These are phyloP conservation scores for Ptilorrhoa leucosticta DNA, from an alignment of 2,113 vertebrate species.

Conservation along the genomic window DNA sequence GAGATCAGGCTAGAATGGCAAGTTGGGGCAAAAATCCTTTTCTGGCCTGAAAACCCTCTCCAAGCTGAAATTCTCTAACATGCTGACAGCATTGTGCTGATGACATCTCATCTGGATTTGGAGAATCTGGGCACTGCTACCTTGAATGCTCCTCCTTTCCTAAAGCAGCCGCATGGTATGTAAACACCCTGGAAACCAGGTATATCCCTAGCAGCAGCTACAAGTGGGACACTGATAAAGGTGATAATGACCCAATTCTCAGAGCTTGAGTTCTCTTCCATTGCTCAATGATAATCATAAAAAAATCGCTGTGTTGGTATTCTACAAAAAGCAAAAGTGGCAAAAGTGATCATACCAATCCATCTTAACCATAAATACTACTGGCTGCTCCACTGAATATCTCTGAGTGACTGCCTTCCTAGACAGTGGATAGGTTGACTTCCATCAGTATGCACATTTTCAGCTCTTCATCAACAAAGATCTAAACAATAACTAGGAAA, in stretches of 20 bases:
- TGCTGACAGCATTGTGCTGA: background rate
- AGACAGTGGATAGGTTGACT: background rate
- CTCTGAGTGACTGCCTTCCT: background rate
- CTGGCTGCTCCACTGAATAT: background rate
- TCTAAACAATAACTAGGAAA: background rate
- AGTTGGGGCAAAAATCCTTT: background rate
- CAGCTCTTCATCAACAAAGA: background rate
- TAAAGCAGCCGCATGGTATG: background rate
- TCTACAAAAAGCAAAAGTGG: background rate
- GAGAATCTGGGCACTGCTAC: background rate
- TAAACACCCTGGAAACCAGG: background rate
- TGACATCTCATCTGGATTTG: background rate
- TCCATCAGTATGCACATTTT: background rate
- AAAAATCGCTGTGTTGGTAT: background rate
- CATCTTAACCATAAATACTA: background rate
- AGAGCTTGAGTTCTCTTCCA: background rate
- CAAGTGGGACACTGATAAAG: background rate
- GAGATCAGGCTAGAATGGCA: fast-evolving
- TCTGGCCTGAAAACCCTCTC: background rate
- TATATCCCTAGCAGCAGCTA: background rate
- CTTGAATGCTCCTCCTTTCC: background rate
- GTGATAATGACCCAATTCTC: background rate
- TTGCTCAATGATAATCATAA: background rate
- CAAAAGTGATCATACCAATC: background rate
- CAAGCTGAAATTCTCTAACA: background rate